Base-by-base conservation (phyloP, 2,888 invertebrate genomes). In the Schrankia costaestrigalis region DNA sequence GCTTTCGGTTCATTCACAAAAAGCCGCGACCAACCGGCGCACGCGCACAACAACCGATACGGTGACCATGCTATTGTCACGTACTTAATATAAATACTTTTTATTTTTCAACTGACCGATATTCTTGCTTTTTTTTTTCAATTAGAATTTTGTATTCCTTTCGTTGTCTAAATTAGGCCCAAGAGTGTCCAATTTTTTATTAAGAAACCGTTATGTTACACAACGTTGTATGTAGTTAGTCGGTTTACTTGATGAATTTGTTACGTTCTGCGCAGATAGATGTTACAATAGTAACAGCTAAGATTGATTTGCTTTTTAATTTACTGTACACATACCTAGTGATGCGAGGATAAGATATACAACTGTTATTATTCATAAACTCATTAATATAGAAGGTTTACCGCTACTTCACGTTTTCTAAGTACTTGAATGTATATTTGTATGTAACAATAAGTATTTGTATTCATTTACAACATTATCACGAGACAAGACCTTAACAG, bases 1-100 rank as follows among this genome's bases (percentile, higher is more conserved):
- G 62, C 64, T 60, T 68, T 63, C 58, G 66, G 63, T 65, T 71
- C 83, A 84, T 84, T 83, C 78, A 84, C 75, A 79, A 83, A 83
- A 81, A 81, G 73, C 65, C 56, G 68, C 66, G 63, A 54, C 63
- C 55, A 64, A 69, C 70, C 69, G 58, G 69, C 81, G 80, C 81
- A 73, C 75, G 80, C 78, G 77, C 75, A 65, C 12, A 47, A 18
- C 31, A 50, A 17, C 31, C 50, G 51, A 54, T 59, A 58, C 56
- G 66, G 74, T 74, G 71, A 65, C 78, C 75, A 73, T 50, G 63
- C 63, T 51, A 53, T 59, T 52, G 65, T 70, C 72, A 70, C 72
- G 72, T 72, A 68, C 53, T 41, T 63, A 63, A 69, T 71, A 70
- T 60, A 63, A 63, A 56, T 59, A 57, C 54, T 58, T 62, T 59